phyloP scores from a whole-genome alignment of 2,888 invertebrate genomes.

The Cheilosia grossa region DNA sequence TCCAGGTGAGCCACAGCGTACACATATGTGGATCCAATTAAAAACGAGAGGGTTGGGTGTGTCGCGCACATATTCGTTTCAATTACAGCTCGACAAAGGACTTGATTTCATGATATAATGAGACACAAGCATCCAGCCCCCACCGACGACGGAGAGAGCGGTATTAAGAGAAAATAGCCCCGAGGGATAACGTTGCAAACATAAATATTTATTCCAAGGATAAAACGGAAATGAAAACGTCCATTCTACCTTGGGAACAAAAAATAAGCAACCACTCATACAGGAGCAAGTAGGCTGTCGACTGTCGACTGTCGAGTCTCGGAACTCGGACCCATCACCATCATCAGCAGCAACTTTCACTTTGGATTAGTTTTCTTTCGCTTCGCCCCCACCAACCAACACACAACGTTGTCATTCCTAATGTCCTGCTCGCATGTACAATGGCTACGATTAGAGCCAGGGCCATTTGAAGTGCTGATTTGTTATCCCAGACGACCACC shows the following conservation, averaged over 20 bases:
- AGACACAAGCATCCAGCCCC: slow-evolving; percentile 44
- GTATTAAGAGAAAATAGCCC: slow-evolving; percentile 70
- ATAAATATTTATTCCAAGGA: slow-evolving; percentile 73
- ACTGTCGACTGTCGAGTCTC: background rate
- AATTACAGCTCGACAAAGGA: slow-evolving; percentile 70
- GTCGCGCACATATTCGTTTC: slow-evolving; percentile 55
- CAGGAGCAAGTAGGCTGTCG: background rate
- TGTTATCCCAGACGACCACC: slow-evolving; percentile 69
- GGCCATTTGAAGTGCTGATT: slow-evolving; percentile 68
- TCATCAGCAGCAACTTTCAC: slow-evolving; percentile 75
- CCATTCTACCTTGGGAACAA: slow-evolving; percentile 45
- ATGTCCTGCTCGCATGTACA: slow-evolving; percentile 22
- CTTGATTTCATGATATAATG: slow-evolving; percentile 73
- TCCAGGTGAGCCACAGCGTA: slow-evolving; percentile 35
- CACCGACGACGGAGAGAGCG: slow-evolving; percentile 1
- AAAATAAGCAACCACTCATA: background rate
- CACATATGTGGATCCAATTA: slow-evolving; percentile 65
- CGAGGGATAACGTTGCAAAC: slow-evolving; percentile 64
- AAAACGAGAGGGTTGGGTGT: slow-evolving; percentile 25
- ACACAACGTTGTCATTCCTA: slow-evolving; percentile 50
- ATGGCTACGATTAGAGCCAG: slow-evolving; percentile 35
- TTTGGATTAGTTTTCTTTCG: slow-evolving; percentile 70
- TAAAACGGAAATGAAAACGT: slow-evolving; percentile 67
- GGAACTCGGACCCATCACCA: slow-evolving; percentile 53
- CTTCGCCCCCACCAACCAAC: background rate